A percentile compares a stretch with the other conserved stretches of the same genome.
Evolutionary conservation across 2,888 invertebrate genomes (phyloP).

Genomic region (Ormia ochracea): DNA sequence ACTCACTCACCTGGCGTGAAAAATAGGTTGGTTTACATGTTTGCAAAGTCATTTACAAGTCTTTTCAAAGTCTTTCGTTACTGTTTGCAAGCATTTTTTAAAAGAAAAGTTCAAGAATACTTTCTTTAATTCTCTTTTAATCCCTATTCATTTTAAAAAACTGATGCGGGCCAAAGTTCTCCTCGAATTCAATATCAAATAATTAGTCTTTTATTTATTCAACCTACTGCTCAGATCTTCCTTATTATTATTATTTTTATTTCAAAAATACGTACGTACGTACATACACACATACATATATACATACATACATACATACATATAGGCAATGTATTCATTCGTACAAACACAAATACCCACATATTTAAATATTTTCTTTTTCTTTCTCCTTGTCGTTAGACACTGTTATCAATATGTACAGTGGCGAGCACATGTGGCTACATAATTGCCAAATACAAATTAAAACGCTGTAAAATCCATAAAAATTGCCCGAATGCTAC

Average conservation of each 20-base stretch:
- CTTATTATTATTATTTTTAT: background rate
- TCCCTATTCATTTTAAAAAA: no score
- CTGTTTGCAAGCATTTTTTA: no score
- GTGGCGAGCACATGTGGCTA: no score
- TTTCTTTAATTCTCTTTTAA: no score
- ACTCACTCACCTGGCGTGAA: background rate
- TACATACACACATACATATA: background rate
- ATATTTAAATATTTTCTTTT: background rate
- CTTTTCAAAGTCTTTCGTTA: no score
- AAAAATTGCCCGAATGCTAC: no score
- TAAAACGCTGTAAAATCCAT: no score
- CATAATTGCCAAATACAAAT: no score
- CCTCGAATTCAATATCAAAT: background rate
- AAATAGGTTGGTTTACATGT: background rate
- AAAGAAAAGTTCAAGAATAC: no score
- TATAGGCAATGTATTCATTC: no score
- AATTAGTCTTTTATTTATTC: background rate
- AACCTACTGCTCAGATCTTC: background rate
- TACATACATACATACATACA: background rate
- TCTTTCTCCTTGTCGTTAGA: conserved; percentile 5
- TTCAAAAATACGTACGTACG: background rate
- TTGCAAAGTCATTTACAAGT: no score
- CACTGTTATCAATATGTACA: conserved; percentile 49
- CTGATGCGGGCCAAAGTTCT: no score
- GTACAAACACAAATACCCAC: background rate